Evolutionary conservation across 2,113 vertebrate species (phyloP).

Genomic region (Pterocles burchelli): DNA sequence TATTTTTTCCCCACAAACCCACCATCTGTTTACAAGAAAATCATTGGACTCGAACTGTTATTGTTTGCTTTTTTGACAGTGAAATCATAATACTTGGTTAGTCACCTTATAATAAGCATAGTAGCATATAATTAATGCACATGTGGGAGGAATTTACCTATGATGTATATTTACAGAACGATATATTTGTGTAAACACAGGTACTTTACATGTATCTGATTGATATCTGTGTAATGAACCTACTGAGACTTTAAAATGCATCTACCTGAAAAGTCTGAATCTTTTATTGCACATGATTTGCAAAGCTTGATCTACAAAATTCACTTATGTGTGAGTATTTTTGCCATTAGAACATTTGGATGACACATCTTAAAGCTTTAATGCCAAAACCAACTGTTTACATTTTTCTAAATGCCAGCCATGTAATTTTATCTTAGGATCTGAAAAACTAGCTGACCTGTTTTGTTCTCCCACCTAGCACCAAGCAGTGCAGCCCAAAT

Average conservation of each 20-base stretch:
- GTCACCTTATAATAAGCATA: neutral
- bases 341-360: neutral
- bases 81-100: neutral
- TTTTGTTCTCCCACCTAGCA: neutral
- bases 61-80: neutral
- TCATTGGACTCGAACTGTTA: neutral
- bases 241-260: neutral
- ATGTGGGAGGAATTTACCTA: neutral
- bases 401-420: slow-evolving; percentile 22
- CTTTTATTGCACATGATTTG: neutral
- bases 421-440: neutral
- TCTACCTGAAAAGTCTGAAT: neutral
- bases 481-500: neutral
- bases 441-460: neutral
- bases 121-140: neutral
- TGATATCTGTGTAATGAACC: neutral
- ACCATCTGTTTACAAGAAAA: neutral
- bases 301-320: neutral
- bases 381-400: neutral
- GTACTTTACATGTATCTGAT: neutral
- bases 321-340: neutral
- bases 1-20: neutral
- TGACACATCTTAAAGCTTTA: neutral
- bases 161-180: neutral
- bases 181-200: neutral